phyloP scores from a whole-genome alignment of 1,140 invertebrate genomes.

The Aphaenogaster rudis region DNA sequence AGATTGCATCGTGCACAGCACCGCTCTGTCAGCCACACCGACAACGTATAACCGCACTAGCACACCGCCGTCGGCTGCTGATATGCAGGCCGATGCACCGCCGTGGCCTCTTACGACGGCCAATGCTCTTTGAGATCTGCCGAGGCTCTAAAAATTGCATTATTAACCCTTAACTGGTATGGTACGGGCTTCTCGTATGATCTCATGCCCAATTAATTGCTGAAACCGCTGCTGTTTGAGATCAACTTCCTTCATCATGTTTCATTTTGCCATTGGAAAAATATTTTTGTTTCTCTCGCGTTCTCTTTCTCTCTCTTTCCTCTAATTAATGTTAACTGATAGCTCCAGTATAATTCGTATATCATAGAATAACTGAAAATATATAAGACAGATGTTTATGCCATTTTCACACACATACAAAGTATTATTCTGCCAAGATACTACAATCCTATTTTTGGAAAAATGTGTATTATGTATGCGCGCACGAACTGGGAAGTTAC shows the following conservation, averaged over 20 bases:
- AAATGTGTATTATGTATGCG: slow-evolving; percentile 24
- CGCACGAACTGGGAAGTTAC: slow-evolving; percentile 19
- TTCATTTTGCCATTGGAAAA: not conserved
- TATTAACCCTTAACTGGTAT: slow-evolving; percentile 37
- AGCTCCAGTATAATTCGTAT: not conserved
- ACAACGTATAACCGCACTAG: slow-evolving; percentile 72
- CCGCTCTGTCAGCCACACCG: slow-evolving; percentile 63
- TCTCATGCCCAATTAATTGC: slow-evolving; percentile 38
- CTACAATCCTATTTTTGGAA: slow-evolving; percentile 58
- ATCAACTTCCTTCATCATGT: not conserved
- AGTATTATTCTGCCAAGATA: not conserved
- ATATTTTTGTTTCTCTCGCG: not conserved
- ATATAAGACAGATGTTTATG: not conserved
- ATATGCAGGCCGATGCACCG: slow-evolving; percentile 79
- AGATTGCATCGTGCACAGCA: slow-evolving; percentile 76
- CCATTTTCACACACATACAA: not conserved
- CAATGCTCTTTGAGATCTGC: slow-evolving; percentile 71
- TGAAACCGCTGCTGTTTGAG: slow-evolving; percentile 18
- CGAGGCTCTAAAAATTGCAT: slow-evolving; percentile 47
- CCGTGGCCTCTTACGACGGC: slow-evolving; percentile 68
- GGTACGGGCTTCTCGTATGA: slow-evolving; percentile 16
- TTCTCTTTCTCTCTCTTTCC: not conserved
- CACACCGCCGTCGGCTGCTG: slow-evolving; percentile 55
- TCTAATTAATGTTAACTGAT: not conserved
- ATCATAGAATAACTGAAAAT: not conserved